Percentiles rank a stretch among this genome's conserved stretches.
Evolutionary conservation across 2,888 invertebrate genomes (phyloP).

Genomic region (Schizotus pectinicornis): DNA sequence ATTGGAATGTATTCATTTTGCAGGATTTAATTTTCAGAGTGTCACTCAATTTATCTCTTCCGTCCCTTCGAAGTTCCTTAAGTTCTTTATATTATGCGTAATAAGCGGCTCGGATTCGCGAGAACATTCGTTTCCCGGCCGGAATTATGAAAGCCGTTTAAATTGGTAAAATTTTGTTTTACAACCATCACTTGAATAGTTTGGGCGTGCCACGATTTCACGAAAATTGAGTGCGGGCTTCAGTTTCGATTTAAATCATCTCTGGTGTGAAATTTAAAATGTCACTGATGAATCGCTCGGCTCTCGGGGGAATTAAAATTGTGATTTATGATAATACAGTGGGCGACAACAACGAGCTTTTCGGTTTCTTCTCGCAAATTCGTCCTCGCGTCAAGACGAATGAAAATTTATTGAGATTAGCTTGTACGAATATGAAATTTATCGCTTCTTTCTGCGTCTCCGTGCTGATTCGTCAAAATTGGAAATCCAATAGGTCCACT

Average conservation of each 20-base stretch:
- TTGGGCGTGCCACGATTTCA: no score
- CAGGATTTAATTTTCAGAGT: slow-evolving; percentile 36
- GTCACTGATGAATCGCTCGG: slow-evolving; percentile 21
- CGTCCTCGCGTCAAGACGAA: slow-evolving; percentile 6
- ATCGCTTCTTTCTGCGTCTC: not conserved
- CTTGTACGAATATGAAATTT: not conserved
- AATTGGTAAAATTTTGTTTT: no score
- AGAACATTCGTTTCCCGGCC: not conserved
- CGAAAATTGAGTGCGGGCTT: no score
- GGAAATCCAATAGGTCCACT: not conserved
- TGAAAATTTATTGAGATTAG: slow-evolving; percentile 22
- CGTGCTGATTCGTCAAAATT: not conserved
- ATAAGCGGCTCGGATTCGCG: not conserved
- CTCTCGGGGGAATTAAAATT: slow-evolving; percentile 19
- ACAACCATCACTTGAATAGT: no score
- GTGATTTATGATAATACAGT: slow-evolving; percentile 25
- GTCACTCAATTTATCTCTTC: slow-evolving; percentile 36
- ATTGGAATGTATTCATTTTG: slow-evolving; percentile 21
- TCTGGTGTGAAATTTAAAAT: slow-evolving; percentile 19
- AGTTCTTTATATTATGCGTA: slow-evolving; percentile 6
- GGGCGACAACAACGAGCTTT: slow-evolving; percentile 20
- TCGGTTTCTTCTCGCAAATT: slow-evolving; percentile 11
- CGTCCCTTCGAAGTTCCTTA: not conserved
- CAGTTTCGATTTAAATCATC: slow-evolving; percentile 15
- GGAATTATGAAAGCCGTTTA: not conserved